Evolutionary conservation across 1,140 invertebrate species (phyloP).

Genomic region (Mycetomoellerius zeteki): DNA sequence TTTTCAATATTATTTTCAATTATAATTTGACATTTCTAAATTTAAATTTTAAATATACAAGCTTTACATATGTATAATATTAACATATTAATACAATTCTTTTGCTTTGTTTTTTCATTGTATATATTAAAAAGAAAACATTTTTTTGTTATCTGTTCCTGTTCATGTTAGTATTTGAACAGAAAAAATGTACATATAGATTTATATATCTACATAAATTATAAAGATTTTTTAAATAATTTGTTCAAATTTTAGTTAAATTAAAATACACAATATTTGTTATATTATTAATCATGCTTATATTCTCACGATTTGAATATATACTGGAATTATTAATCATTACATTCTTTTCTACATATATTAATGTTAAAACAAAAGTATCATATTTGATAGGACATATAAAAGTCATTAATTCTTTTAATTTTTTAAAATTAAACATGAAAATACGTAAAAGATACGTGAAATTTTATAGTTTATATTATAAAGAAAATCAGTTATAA

Average conservation of each 20-base stretch:
- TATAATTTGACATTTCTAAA: no score
- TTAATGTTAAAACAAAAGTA: background rate
- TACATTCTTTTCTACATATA: background rate
- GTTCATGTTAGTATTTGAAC: no score
- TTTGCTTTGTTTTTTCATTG: no score
- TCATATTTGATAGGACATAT: background rate
- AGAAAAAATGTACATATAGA: no score
- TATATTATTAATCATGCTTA: background rate
- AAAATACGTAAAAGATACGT: background rate
- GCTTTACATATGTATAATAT: no score
- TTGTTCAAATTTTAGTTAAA: background rate
- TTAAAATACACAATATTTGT: background rate
- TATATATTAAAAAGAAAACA: no score
- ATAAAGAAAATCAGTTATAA: background rate
- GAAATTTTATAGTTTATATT: background rate
- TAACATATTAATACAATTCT: no score
- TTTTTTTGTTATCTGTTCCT: no score
- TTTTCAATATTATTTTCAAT: no score
- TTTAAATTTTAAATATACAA: no score
- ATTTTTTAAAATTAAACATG: background rate
- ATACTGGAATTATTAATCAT: conserved; percentile 5
- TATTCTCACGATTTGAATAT: background rate
- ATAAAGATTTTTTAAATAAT: background rate
- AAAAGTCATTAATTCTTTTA: background rate
- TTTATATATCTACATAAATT: background rate